Conservation (phyloP, 2,113 vertebrate genomes). For the Odontophorus gujanensis region DNA sequence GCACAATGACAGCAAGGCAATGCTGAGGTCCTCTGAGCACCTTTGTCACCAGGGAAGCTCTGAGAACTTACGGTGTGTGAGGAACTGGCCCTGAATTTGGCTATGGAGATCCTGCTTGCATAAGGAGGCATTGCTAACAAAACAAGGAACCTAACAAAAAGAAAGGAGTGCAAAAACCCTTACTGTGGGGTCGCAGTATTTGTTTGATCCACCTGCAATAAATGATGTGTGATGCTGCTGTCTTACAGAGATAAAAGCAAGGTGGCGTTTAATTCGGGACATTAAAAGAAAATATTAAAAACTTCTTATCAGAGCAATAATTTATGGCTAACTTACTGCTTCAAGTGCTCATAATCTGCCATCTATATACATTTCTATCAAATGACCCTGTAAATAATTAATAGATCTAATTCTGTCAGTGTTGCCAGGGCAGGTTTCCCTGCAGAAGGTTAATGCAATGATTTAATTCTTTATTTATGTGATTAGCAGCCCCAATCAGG, state of each 20-base stretch:
- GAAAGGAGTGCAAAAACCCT: neutral
- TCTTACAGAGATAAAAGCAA: neutral
- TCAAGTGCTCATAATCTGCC: constrained; percentile 55
- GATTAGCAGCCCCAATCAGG: constrained; percentile 52
- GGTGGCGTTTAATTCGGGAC: constrained; percentile 26
- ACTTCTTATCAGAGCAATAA: constrained; percentile 25
- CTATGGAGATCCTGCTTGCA: neutral
- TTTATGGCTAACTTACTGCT: constrained; percentile 53
- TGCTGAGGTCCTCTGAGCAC: neutral
- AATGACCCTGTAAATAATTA: constrained; percentile 71
- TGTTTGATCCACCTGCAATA: neutral
- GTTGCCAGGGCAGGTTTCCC: constrained; percentile 61
- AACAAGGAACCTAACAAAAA: neutral
- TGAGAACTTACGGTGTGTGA: neutral
- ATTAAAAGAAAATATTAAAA: constrained; percentile 41
- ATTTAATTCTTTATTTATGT: constrained; percentile 70
- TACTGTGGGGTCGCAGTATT: neutral
- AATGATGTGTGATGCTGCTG: neutral
- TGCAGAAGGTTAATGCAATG: constrained; percentile 68
- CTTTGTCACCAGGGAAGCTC: neutral
- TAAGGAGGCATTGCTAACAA: neutral
- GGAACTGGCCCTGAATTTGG: neutral
- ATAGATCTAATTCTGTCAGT: constrained; percentile 65
- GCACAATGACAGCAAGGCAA: rapidly evolving
- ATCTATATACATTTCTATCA: constrained; percentile 63